Percentiles rank a stretch among this genome's conserved stretches.
Conservation (phyloP, 2,888 invertebrate species). For the Acleris sparsana region DNA sequence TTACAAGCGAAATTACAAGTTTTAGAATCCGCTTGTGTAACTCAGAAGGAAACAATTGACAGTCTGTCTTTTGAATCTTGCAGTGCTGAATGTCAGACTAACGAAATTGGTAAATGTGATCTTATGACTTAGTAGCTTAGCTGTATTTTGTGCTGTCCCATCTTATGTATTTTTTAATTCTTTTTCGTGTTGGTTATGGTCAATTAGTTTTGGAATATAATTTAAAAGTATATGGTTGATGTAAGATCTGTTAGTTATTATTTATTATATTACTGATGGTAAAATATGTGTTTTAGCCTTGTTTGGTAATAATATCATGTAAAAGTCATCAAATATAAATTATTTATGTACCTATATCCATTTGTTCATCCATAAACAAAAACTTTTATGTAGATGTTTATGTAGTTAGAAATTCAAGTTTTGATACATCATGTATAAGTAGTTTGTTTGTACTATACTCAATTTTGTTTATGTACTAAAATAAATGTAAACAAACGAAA, state of each 20-base stretch:
- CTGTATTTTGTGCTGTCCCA: slow-evolving; percentile 36
- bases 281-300: no score
- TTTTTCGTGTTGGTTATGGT: slow-evolving; percentile 38
- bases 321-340: no score
- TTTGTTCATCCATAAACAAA: no score
- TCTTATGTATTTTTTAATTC: slow-evolving; percentile 34
- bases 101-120: slow-evolving; percentile 51
- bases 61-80: slow-evolving; percentile 48
- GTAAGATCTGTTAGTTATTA: no score
- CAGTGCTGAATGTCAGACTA: slow-evolving; percentile 55
- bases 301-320: no score
- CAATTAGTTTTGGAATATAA: slow-evolving; percentile 8
- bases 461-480: no score
- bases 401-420: background rate
- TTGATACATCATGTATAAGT: background rate
- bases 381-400: background rate
- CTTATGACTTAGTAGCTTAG: slow-evolving; percentile 36
- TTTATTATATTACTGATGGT: no score
- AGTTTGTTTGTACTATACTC: background rate
- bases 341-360: no score
- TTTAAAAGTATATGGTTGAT: background rate
- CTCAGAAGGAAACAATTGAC: slow-evolving; percentile 53
- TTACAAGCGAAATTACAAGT: slow-evolving; percentile 55
- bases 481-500: no score
- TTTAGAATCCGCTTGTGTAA: slow-evolving; percentile 55